phyloP scores from a whole-genome alignment of 2,797 vertebrate genomes.

The Hozukius guyotensis region DNA sequence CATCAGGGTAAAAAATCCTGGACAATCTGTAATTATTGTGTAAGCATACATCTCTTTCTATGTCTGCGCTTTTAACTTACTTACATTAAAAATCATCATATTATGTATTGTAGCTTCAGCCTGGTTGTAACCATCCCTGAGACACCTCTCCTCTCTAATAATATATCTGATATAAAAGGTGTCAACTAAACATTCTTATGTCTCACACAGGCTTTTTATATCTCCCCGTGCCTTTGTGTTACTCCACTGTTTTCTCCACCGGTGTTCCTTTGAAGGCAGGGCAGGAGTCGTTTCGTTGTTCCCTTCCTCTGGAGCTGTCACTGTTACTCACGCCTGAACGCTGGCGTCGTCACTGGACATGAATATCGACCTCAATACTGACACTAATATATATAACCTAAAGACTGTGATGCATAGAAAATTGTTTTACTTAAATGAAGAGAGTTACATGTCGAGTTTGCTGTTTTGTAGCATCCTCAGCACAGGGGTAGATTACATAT shows the following conservation, averaged over 20 bases:
- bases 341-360: conserved; percentile 1
- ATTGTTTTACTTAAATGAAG: no score
- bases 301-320: conserved; percentile 42
- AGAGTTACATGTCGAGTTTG: not conserved
- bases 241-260: not conserved
- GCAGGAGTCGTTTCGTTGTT: conserved; percentile 9
- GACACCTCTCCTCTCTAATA: not conserved
- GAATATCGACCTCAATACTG: conserved; percentile 13
- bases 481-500: rapidly evolving
- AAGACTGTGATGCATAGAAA: not conserved
- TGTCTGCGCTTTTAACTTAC: not conserved
- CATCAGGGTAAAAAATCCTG: not conserved
- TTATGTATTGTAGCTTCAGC: not conserved
- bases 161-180: not conserved
- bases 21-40: not conserved
- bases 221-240: not conserved
- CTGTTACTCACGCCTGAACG: conserved; percentile 12
- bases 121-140: not conserved
- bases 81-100: not conserved
- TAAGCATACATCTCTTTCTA: not conserved
- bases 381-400: not conserved
- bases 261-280: not conserved
- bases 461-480: not conserved
- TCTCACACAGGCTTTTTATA: conserved; percentile 5
- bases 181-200: not conserved